Evolutionary conservation across 2,888 invertebrate species (phyloP).

Genomic region (Apeira syringaria): DNA sequence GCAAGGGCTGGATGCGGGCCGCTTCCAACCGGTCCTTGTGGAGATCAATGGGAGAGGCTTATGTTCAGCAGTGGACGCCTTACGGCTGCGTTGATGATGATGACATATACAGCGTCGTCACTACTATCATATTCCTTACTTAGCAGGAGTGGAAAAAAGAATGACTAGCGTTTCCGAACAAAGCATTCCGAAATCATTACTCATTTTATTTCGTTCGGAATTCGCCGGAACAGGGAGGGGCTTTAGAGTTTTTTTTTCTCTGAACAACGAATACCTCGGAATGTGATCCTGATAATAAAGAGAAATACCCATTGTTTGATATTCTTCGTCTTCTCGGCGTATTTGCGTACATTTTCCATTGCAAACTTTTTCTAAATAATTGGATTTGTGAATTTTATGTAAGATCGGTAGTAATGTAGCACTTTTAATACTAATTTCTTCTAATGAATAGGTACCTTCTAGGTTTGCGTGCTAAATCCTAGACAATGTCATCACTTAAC

Average conservation of each 20-base stretch:
- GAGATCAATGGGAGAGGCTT: no score
- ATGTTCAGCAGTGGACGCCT: no score
- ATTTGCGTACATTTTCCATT: constrained; percentile 19
- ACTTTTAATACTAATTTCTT: no score
- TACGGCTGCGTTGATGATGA: background rate
- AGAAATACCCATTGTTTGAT: constrained; percentile 20
- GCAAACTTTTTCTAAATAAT: constrained; percentile 14
- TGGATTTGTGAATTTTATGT: constrained; percentile 1
- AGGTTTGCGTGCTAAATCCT: no score
- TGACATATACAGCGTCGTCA: constrained; percentile 30
- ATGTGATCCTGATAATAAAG: constrained; percentile 21
- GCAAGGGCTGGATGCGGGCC: no score
- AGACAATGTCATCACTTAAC: no score
- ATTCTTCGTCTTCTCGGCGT: constrained; percentile 16
- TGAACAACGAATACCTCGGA: constrained; percentile 23
- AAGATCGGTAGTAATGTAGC: no score
- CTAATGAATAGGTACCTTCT: no score
- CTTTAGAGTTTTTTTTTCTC: constrained; percentile 14
- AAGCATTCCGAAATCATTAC: constrained; percentile 39
- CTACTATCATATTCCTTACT: constrained; percentile 32
- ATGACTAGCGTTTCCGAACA: constrained; percentile 46
- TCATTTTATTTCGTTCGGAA: constrained; percentile 36
- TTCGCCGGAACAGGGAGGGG: constrained; percentile 13
- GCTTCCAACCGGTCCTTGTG: no score
- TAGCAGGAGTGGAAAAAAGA: constrained; percentile 39